phyloP scores from a whole-genome alignment of 2,888 invertebrate species.

The Tridacna gigas region DNA sequence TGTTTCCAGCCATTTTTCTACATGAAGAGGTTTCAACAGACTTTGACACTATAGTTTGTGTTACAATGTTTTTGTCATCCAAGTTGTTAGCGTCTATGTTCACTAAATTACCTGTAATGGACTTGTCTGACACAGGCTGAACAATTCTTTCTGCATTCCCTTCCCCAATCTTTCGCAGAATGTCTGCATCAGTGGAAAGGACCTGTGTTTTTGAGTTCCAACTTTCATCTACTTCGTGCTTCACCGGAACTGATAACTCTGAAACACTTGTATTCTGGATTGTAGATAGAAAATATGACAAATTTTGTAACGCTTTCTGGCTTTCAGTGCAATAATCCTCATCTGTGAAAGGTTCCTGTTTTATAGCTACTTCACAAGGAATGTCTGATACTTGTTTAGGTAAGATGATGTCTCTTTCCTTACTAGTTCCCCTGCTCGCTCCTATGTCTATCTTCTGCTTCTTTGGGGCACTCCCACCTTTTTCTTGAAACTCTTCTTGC shows the following conservation, averaged over 20 bases:
- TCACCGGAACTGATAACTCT: conserved; percentile 25
- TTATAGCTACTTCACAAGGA: conserved; percentile 37
- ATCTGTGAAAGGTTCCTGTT: conserved; percentile 39
- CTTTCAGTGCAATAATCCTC: conserved; percentile 91
- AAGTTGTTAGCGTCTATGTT: background rate
- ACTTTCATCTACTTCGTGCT: conserved; percentile 48
- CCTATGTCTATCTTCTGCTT: background rate
- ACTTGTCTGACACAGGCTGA: too few species aligned
- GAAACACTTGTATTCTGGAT: background rate
- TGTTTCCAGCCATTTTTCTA: conserved; percentile 20
- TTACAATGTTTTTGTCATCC: background rate
- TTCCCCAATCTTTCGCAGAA: conserved; percentile 85
- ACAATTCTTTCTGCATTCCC: conserved; percentile 53
- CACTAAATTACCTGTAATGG: too few species aligned
- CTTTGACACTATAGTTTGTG: background rate
- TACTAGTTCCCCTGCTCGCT: background rate
- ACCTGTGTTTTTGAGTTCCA: conserved; percentile 4
- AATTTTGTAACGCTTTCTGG: conserved; percentile 93
- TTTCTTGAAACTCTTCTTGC: background rate
- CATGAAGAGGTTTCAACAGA: conserved; percentile 6
- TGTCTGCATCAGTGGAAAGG: conserved; percentile 59
- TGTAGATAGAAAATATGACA: conserved; percentile 91
- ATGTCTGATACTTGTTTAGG: conserved; percentile 46
- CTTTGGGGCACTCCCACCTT: background rate
- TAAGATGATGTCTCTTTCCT: conserved; percentile 35